Percentiles rank a stretch among this genome's conserved stretches.
phyloP scores from a whole-genome alignment of 1,140 invertebrate species.

The Dreissena polymorpha region DNA sequence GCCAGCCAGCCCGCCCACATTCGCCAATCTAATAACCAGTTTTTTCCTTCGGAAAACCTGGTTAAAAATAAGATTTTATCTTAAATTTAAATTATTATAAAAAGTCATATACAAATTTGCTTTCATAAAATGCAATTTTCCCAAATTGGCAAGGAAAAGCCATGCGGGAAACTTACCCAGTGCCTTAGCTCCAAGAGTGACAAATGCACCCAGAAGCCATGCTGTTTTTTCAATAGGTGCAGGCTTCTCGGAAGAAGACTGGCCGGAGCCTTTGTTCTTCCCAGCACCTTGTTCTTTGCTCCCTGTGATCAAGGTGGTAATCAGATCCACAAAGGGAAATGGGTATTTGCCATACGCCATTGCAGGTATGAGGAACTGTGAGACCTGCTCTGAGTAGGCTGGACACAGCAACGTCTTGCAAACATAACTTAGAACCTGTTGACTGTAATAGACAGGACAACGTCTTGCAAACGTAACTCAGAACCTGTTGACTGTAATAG shows the following conservation, averaged over 20 bases:
- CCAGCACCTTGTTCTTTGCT: slow-evolving; percentile 28
- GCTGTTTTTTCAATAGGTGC: slow-evolving; percentile 60
- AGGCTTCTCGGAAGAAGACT: slow-evolving; percentile 1
- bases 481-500: too few species aligned
- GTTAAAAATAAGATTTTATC: too few species aligned
- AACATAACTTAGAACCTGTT: too few species aligned
- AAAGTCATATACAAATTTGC: too few species aligned
- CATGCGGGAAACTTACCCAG: slow-evolving; percentile 67
- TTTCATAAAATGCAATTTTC: too few species aligned
- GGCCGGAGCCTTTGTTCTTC: slow-evolving; percentile 29
- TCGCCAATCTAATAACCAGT: too few species aligned
- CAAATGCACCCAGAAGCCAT: slow-evolving; percentile 75
- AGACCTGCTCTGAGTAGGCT: slow-evolving; percentile 75
- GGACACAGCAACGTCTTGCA: slow-evolving; percentile 73
- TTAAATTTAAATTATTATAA: too few species aligned
- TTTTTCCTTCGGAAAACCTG: too few species aligned
- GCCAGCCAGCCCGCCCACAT: too few species aligned
- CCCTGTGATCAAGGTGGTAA: slow-evolving; percentile 69
- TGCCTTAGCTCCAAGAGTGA: slow-evolving; percentile 72
- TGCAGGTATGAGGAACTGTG: slow-evolving; percentile 76
- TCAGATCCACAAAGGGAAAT: slow-evolving; percentile 76
- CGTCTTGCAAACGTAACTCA: too few species aligned
- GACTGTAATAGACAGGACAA: too few species aligned
- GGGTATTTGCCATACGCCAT: slow-evolving; percentile 75
- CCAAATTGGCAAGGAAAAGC: too few species aligned